Evolutionary conservation across 1,140 invertebrate species (phyloP), one percentile per base, ranked within the genome.

Genomic region (Nylanderia fulva): DNA sequence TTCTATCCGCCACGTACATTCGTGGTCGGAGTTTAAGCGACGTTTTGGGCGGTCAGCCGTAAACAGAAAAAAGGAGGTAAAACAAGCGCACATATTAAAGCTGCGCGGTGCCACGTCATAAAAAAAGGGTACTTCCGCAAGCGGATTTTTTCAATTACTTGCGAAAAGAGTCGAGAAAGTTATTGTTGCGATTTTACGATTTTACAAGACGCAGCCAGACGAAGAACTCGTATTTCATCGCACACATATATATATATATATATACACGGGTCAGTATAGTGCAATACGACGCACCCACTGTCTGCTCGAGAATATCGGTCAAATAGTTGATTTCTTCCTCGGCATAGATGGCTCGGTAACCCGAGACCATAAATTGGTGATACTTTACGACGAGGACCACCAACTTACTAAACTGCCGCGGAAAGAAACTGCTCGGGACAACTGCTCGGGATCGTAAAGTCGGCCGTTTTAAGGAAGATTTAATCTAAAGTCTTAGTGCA

Each of bases 391-490:
- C 27, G 45, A 58, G 45, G 64, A 24, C 15, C 33, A 18, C 39
- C 52, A 86, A 89, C 71, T 86, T 77, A 75, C 33, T 76, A 29
- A 84, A 88, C 77, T 80, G 42, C 54, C 60, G 68, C 29, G 21
- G 72, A 63, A 84, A 83, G 84, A 68, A 84, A 83, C 84, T 89
- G 66, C 71, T 64, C 84, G 86, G 71, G 71, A 88, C 87, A 74
- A 58, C 64, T 42, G 39, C 45, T 48, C 42, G 24, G 21, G 64
- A 84, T 88, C 83, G 84, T 88, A 88, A 89, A 89, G 52, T 68
- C 71, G 60, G 33, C 42, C 52, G 82, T 88, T 87, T 80, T 84
- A 86, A 89, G 85, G 79, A 86, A 89, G 84, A 87, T 89, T 90
- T 90, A 89, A 90, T 83, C 72, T 76, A 75, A 84, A 86, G 80